Percentiles rank a stretch among this genome's conserved stretches.
These are phyloP conservation scores for Diaphora mendica DNA, from an alignment of 2,888 invertebrate genomes.

Conservation along the genomic window DNA sequence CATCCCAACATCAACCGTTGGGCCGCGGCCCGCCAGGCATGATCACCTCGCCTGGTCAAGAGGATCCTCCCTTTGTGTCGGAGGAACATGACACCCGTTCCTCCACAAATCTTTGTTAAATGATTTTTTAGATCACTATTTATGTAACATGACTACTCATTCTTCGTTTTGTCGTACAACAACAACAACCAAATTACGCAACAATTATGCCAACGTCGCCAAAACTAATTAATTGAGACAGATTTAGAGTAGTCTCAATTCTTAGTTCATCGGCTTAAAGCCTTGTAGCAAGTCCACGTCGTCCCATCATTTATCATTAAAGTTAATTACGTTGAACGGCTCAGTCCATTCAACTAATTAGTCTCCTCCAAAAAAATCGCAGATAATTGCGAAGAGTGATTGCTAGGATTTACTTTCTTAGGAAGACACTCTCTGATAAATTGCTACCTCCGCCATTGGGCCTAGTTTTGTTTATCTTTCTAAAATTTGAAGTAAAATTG, in stretches of 20 bases:
- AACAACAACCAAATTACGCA: background rate
- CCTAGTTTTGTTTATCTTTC: slow-evolving; percentile 49
- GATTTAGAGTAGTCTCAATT: slow-evolving; percentile 36
- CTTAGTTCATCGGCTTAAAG: slow-evolving; percentile 45
- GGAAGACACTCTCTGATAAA: slow-evolving; percentile 76
- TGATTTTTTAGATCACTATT: background rate
- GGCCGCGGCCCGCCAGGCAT: too few species aligned
- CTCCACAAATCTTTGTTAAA: too few species aligned
- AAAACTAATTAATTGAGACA: slow-evolving; percentile 27
- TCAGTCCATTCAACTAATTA: slow-evolving; percentile 81
- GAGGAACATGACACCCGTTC: too few species aligned
- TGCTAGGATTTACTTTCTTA: slow-evolving; percentile 75
- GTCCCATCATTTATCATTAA: slow-evolving; percentile 75
- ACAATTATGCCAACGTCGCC: slow-evolving; percentile 1
- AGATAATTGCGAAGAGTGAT: slow-evolving; percentile 81
- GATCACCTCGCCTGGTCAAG: too few species aligned
- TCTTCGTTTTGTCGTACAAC: background rate
- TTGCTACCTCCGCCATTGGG: slow-evolving; percentile 57
- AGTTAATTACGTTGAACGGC: slow-evolving; percentile 79
- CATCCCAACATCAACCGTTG: too few species aligned
- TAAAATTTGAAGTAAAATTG: background rate
- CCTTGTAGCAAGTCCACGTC: slow-evolving; percentile 49
- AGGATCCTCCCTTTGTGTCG: too few species aligned
- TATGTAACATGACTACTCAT: background rate
- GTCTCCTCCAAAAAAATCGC: slow-evolving; percentile 76